phyloP scores from a whole-genome alignment of 2,888 invertebrate genomes.

The Ptychoptera albimana region DNA sequence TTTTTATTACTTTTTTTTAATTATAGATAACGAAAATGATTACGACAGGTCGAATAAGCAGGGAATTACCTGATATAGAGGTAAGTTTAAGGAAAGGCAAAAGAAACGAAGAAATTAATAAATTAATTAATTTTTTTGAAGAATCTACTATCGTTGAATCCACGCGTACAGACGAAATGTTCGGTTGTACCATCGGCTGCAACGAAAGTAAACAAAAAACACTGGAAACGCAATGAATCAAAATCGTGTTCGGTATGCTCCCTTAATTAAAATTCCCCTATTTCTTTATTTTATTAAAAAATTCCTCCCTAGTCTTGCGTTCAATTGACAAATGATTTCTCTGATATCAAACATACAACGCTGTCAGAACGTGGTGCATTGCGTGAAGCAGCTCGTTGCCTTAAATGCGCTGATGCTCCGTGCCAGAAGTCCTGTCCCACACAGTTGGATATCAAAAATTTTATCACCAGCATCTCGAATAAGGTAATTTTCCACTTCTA shows the following conservation, averaged over 20 bases:
- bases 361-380: constrained; percentile 89
- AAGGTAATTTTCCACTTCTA: constrained; percentile 52
- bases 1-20: no score
- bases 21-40: no score
- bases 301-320: constrained; percentile 41
- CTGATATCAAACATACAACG: constrained; percentile 95
- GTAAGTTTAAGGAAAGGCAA: constrained; percentile 32
- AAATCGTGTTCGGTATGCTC: constrained; percentile 58
- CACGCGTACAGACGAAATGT: constrained; percentile 58
- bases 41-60: constrained; percentile 33
- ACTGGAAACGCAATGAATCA: constrained; percentile 88
- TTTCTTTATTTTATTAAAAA: no score
- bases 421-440: constrained; percentile 99
- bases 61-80: constrained; percentile 69
- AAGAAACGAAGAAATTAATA: constrained; percentile 10
- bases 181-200: constrained; percentile 65
- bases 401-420: constrained; percentile 91
- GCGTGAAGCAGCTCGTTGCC: constrained; percentile 71
- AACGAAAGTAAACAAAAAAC: constrained; percentile 76
- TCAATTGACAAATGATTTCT: constrained; percentile 72
- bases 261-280: no score
- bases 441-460: constrained; percentile 90
- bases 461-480: constrained; percentile 91
- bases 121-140: constrained; percentile 32
- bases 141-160: constrained; percentile 78